Percentiles rank a stretch among this genome's conserved stretches.
These are phyloP conservation scores for Pollenia griseotomentosa DNA, from an alignment of 2,888 invertebrate genomes.

Conservation along the genomic window DNA sequence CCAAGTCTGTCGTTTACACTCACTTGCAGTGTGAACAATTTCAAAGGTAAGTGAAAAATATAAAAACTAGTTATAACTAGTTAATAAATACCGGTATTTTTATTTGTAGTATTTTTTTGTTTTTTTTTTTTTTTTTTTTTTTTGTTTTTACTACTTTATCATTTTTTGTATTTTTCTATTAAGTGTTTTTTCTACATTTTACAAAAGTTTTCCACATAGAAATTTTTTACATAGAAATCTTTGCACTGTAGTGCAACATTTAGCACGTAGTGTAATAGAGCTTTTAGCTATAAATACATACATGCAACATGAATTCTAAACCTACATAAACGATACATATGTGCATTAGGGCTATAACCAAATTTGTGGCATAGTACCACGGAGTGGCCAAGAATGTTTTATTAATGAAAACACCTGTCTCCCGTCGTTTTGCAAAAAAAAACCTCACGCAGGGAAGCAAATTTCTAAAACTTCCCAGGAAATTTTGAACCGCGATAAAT, in stretches of 20 bases:
- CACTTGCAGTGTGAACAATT: slow-evolving; percentile 37
- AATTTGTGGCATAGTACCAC: no score
- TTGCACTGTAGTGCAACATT: slow-evolving; percentile 51
- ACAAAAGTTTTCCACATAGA: slow-evolving; percentile 42
- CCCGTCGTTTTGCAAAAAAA: no score
- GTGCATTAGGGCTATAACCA: no score
- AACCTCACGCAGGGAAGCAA: no score
- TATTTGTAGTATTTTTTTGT: slow-evolving; percentile 25
- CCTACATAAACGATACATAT: no score
- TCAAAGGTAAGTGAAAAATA: slow-evolving; percentile 67
- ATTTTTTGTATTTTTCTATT: slow-evolving; percentile 34
- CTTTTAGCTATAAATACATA: background rate
- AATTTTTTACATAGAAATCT: slow-evolving; percentile 22
- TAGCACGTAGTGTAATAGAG: slow-evolving; percentile 25
- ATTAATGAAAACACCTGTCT: no score
- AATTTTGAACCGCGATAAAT: no score
- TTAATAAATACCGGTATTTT: slow-evolving; percentile 72
- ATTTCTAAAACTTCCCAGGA: no score
- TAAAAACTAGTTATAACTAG: slow-evolving; percentile 67
- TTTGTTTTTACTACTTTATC: background rate
- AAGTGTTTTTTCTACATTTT: slow-evolving; percentile 50
- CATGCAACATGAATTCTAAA: slow-evolving; percentile 31
- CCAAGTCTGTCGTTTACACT: background rate
- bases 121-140: slow-evolving; percentile 41
- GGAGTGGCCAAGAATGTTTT: no score